These are phyloP conservation scores for Malurus leucopterus DNA, from an alignment of 2,797 vertebrate species.

Conservation along the genomic window DNA sequence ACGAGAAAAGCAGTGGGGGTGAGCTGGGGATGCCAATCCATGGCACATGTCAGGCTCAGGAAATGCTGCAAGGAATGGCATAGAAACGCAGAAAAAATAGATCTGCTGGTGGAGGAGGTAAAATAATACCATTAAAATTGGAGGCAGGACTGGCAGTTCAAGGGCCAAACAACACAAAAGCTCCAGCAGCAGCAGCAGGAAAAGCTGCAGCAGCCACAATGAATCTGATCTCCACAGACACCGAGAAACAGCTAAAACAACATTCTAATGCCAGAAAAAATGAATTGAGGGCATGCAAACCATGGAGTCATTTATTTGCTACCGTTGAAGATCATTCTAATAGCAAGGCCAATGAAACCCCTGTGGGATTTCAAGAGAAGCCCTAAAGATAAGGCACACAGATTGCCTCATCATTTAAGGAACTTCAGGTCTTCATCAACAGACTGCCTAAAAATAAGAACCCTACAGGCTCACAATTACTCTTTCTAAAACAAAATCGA, in stretches of 20 bases:
- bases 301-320: not conserved
- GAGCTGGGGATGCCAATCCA: not conserved
- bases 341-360: not conserved
- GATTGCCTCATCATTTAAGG: not conserved
- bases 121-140: not conserved
- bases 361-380: not conserved
- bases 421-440: slow-evolving; percentile 8
- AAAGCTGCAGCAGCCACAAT: not conserved
- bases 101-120: not conserved
- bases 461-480: slow-evolving; percentile 23
- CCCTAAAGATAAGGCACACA: not conserved
- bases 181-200: not conserved
- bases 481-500: slow-evolving; percentile 46
- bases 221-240: not conserved
- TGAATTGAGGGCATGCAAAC: not conserved
- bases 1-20: rapidly evolving
- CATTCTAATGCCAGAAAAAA: not conserved
- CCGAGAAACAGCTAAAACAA: not conserved
- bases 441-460: not conserved
- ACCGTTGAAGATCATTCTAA: not conserved
- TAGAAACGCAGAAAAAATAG: not conserved
- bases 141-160: not conserved
- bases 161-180: not conserved
- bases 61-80: not conserved
- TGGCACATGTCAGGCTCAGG: not conserved